Evolutionary conservation across 2,888 invertebrate genomes (phyloP), one percentile per base, ranked within the genome.

Genomic region (Erebia epiphron): DNA sequence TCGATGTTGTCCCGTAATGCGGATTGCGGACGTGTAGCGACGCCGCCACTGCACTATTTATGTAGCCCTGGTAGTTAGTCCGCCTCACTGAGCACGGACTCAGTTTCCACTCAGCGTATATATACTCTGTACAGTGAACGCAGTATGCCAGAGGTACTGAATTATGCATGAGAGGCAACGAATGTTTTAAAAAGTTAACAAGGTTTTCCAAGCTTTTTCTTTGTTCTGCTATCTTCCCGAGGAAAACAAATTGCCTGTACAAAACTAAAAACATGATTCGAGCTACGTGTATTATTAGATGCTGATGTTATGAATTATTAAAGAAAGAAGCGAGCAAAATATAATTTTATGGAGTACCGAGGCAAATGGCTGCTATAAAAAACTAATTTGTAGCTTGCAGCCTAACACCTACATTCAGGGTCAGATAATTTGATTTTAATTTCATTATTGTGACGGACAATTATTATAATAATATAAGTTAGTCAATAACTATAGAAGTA

Each of bases 141-240:
- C 62, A 62, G 62, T 62, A 46, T 80, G 83, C 83, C 79, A 80
- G 81, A 82, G 78, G 82, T 79, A 77, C 83, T 91, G 91, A 91
- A 92, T 92, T 87, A 91, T 89, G 82, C 88, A 92, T 89, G 88
- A 90, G 78, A 82, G 79, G 85, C 86, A 86, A 86, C 86, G 86
- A 89, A 90, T 89, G 87, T 87, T 91, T 91, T 91, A 90, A 91
- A 92, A 91, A 91, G 89, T 91, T 91, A 91, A 91, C 91, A 90
- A 91, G 90, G 85, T 92, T 91, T 90, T 86, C 88, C 86, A 84
- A 87, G 88, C 84, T 90, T 91, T 88, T 86, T 72, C 90, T 88
- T 90, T 91, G 89, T 90, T 89, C 86, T 85, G 85, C 83, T 85
- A 83, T 74, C 86, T 88, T 86, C 83, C 84, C 76, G 82, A 82